Base-by-base conservation (phyloP, 2,113 vertebrate genomes). In the Phyllopteryx taeniolatus region DNA sequence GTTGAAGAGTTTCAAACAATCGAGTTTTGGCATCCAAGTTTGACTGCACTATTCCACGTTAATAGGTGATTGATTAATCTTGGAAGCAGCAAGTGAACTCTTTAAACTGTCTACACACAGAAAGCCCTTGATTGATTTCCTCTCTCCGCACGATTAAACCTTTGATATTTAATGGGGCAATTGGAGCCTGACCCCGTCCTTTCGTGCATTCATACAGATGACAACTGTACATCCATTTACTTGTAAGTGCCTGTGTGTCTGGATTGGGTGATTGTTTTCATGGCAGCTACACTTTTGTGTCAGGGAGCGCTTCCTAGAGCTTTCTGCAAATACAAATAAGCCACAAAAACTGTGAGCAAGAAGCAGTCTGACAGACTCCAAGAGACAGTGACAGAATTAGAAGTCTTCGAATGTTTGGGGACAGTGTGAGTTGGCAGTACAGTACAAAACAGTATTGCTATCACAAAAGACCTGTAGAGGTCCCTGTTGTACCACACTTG, bases 381-480 rank as follows among this genome's bases (percentile, higher is more conserved):
- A 49, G 67, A 76, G 69, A 61, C 84, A 75, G 56, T 71, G 76
- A 86, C 73, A 70, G 80, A 87, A 57, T 77, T 72, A 57, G 71
- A 72, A 57, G 67, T 70, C 74, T 81, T 49, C 35, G 69, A 69
- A 72, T 44, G 47, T 81, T 76, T 68, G 73, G 83, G 27, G 27
- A 60, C 57, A 61, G 61, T 70, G 68, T 79, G 59, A 67, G 62
- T 77, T 47, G 44, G 67, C 67, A 12, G 59, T 27, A 62, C 61
- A 8, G 31, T 61, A 35, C 3, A 4, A 3, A 6, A 12, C 67
- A 65, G 12, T 33, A 27, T 43, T 51, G 20, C 11, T 27, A 14
- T 7, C 53, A 12, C 27, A 0, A n/a, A 17, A 56, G 64, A 61
- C 80, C 89, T 81, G 67, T 75, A 86, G 89, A 87, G 86, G 89